phyloP scores from a whole-genome alignment of 2,888 invertebrate species.

The Polyploca ridens region DNA sequence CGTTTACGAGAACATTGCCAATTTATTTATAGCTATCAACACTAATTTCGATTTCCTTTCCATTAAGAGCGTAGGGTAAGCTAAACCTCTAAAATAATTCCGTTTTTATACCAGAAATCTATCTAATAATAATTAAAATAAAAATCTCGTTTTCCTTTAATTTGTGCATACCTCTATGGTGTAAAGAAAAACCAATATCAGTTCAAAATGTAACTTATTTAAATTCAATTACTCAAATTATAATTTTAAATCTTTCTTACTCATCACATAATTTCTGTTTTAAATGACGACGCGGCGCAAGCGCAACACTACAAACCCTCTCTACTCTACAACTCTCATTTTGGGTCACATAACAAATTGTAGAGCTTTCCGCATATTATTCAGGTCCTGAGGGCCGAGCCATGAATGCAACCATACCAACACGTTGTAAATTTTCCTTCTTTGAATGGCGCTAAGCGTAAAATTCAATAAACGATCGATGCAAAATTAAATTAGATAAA shows the following conservation, averaged over 20 bases:
- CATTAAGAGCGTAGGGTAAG: neutral
- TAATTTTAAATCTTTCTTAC: too few species aligned
- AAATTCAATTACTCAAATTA: neutral
- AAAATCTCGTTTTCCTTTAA: neutral
- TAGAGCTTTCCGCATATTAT: neutral
- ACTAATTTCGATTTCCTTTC: neutral
- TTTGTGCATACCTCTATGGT: neutral
- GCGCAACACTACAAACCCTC: neutral
- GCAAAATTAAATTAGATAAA: too few species aligned
- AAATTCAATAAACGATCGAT: too few species aligned
- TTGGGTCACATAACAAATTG: neutral
- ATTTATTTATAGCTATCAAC: neutral
- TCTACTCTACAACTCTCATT: neutral
- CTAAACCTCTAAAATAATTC: neutral
- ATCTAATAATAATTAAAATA: neutral
- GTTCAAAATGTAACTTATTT: neutral
- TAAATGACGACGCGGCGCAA: neutral
- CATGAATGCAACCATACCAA: too few species aligned
- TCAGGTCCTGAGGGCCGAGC: neutral
- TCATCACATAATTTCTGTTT: neutral
- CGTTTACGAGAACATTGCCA: neutral
- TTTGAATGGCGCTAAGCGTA: too few species aligned
- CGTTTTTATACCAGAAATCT: too few species aligned
- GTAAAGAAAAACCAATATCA: neutral
- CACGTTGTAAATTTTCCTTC: too few species aligned